These are phyloP conservation scores for Periphyllus acericola DNA, from an alignment of 2,888 invertebrate species.

Conservation along the genomic window DNA sequence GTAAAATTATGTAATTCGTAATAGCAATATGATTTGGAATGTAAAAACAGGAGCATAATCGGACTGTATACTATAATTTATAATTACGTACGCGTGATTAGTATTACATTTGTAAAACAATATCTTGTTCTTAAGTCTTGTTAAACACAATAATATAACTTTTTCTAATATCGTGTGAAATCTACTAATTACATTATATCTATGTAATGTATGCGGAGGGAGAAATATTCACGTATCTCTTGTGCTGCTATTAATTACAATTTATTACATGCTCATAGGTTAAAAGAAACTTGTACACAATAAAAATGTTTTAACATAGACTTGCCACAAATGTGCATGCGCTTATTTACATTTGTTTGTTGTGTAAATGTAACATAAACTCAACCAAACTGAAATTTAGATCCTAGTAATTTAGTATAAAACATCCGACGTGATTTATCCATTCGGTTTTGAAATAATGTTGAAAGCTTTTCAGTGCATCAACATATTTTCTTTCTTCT, in stretches of 20 bases:
- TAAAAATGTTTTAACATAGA: slow-evolving; percentile 8
- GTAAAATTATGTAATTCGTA: too few species aligned
- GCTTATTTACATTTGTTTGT: background rate
- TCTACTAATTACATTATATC: background rate
- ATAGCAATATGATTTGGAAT: too few species aligned
- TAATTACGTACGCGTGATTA: too few species aligned
- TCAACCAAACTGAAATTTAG: background rate
- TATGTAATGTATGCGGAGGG: background rate
- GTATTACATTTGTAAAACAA: too few species aligned
- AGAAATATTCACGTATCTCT: background rate
- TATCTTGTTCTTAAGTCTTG: background rate
- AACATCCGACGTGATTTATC: background rate
- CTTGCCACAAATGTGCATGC: background rate
- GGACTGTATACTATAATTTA: too few species aligned
- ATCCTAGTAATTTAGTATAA: background rate
- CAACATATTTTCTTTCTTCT: background rate
- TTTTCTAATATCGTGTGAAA: background rate
- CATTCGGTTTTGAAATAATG: background rate
- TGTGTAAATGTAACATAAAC: background rate
- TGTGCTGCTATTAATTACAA: background rate
- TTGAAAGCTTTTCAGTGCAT: background rate
- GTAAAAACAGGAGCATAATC: background rate
- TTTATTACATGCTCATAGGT: background rate
- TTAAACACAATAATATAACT: background rate
- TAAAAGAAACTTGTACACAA: background rate